These are phyloP conservation scores for Diglossa brunneiventris DNA, from an alignment of 2,113 vertebrate species.

Conservation along the genomic window DNA sequence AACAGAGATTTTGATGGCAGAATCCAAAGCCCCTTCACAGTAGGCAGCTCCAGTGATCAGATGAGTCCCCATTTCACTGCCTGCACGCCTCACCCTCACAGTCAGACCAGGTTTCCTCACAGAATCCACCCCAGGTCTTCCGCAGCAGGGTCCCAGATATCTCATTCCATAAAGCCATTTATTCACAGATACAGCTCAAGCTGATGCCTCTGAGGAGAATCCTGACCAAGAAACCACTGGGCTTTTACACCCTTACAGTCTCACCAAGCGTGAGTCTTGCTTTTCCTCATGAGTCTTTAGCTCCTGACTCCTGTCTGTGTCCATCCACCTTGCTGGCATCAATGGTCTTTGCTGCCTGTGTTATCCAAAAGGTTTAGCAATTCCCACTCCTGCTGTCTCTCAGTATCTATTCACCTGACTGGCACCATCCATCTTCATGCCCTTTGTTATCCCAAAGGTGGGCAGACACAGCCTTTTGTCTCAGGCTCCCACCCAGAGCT, in stretches of 20 bases:
- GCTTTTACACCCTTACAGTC: neutral
- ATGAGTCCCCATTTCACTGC: neutral
- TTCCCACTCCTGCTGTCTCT: neutral
- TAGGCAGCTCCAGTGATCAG: neutral
- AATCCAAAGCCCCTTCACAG: neutral
- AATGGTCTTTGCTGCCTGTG: fast-evolving
- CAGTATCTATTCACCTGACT: neutral
- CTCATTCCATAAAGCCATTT: neutral
- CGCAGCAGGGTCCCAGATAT: fast-evolving
- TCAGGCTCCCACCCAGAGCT: neutral
- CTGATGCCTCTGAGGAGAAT: neutral
- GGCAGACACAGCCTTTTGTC: neutral
- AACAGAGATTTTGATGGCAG: neutral
- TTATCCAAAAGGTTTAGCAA: fast-evolving
- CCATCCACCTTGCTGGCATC: fast-evolving
- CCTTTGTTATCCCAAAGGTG: neutral
- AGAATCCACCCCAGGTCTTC: fast-evolving
- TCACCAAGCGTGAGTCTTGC: neutral
- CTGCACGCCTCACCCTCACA: neutral
- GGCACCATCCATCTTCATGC: neutral
- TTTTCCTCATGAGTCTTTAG: fast-evolving
- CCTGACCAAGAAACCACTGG: neutral
- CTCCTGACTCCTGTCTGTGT: neutral
- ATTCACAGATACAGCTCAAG: neutral
- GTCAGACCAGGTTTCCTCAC: neutral